Percentiles rank a stretch among this genome's conserved stretches.
Evolutionary conservation across 2,888 invertebrate genomes (phyloP).

Genomic region (Sphinx pinastri): DNA sequence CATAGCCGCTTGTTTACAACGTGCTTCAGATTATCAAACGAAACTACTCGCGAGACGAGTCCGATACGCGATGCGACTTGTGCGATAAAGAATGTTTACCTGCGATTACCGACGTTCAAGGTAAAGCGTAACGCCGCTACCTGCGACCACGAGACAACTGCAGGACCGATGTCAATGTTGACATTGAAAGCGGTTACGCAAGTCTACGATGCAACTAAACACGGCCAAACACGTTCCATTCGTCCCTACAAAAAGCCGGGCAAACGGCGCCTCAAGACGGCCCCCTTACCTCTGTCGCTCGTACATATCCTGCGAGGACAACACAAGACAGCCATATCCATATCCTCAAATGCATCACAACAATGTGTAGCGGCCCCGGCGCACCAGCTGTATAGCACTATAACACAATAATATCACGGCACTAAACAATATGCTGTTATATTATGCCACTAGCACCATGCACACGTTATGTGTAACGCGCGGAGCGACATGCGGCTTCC

Average conservation of each 20-base stretch:
- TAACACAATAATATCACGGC: slow-evolving; percentile 74
- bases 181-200: slow-evolving; percentile 81
- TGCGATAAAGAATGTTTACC: slow-evolving; percentile 77
- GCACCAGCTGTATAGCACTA: slow-evolving; percentile 72
- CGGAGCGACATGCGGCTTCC: slow-evolving; percentile 70
- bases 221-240: slow-evolving; percentile 44
- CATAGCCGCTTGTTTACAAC: slow-evolving; percentile 60
- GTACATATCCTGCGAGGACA: slow-evolving; percentile 89
- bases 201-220: slow-evolving; percentile 54
- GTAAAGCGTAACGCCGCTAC: slow-evolving; percentile 50
- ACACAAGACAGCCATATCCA: slow-evolving; percentile 88
- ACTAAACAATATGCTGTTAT: slow-evolving; percentile 78
- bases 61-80: slow-evolving; percentile 64
- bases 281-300: slow-evolving; percentile 89
- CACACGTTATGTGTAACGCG: slow-evolving; percentile 71
- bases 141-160: slow-evolving; percentile 16
- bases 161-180: slow-evolving; percentile 52
- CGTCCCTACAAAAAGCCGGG: slow-evolving; percentile 72
- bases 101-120: slow-evolving; percentile 71
- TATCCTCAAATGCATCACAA: slow-evolving; percentile 91
- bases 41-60: slow-evolving; percentile 57
- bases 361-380: slow-evolving; percentile 71
- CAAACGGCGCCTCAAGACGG: slow-evolving; percentile 77
- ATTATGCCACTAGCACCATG: slow-evolving; percentile 80
- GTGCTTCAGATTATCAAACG: slow-evolving; percentile 34